Base-by-base conservation (phyloP, 1,140 invertebrate species). In the Plutomurus gul region DNA sequence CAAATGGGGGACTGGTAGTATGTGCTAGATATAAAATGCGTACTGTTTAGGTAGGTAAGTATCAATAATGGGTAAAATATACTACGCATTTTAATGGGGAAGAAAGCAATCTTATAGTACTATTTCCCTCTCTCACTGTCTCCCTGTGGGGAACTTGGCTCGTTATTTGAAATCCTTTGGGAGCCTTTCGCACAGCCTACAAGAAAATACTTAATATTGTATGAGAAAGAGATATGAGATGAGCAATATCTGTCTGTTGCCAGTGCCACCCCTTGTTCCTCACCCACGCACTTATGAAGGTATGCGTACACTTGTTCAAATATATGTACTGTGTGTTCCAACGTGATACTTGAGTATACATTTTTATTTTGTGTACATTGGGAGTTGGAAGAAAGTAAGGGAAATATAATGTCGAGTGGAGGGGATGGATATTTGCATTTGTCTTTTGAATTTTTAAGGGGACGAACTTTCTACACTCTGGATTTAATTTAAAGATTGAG, bases 61-160 rank as follows among this genome's bases (percentile, higher is more conserved):
- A 43, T n/a, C 39, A 13, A 43, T 13, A 43, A 8, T 43, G 7
- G 10, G n/a, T 43, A 43, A 43, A 13, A 43, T n/a, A 65, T 33
- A 65, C n/a, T 65, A 65, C 56, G 56, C 56, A 27, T 65, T 65
- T 65, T 65, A 30, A 65, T 65, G 56, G 56, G 27, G 10, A 43
- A 65, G 56, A 65, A 65, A 65, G 56, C 56, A 65, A 65, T 65
- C 56, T 65, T 65, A n/a, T n/a, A n/a, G 56, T 30, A 65, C 56
- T 65, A 25, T 65, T 65, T 65, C 56, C 56, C 56, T 65, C 56
- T 65, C 56, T n/a, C n/a, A n/a, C n/a, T n/a, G n/a, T n/a, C n/a
- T n/a, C n/a, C n/a, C n/a, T 65, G 30, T 18, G 18, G 56, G 56
- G 56, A 65, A 65, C 56, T 65, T 65, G 30, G 27, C 25, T 65